Percentiles rank a stretch among this genome's conserved stretches.
Evolutionary conservation across 92 coral and sea anemone genomes (phyloP).

Genomic region (Epizoanthus stellaris): DNA sequence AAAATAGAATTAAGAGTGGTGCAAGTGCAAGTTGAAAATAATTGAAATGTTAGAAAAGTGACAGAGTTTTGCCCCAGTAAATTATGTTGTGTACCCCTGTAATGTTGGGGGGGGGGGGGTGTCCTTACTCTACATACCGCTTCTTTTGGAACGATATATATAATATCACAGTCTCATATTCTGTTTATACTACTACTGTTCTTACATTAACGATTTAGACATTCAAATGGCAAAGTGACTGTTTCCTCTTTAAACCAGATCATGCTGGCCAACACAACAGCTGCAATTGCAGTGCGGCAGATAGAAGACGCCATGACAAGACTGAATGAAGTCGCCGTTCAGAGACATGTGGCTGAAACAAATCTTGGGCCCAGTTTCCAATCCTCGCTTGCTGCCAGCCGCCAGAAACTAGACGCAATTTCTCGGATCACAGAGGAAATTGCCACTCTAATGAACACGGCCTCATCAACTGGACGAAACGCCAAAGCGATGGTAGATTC

Average conservation of each 20-base stretch:
- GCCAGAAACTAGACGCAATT: constrained; percentile 58
- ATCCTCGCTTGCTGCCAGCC: constrained; percentile 57
- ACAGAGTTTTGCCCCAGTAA: no score
- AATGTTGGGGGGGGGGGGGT: no score
- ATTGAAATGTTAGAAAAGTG: no score
- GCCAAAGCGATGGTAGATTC: constrained; percentile 59
- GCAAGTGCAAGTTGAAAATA: no score
- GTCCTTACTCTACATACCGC: no score
- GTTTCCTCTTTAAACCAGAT: constrained; percentile 56
- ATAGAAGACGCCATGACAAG: constrained; percentile 69
- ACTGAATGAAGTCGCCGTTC: constrained; percentile 58
- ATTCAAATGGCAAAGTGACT: no score
- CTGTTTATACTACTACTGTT: no score
- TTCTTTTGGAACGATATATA: no score
- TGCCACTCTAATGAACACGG: constrained; percentile 36
- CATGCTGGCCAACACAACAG: constrained; percentile 80
- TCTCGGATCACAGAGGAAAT: constrained; percentile 43
- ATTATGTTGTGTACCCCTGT: no score
- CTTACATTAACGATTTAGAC: no score
- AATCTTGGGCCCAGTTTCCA: constrained; percentile 72
- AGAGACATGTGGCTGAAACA: constrained; percentile 59
- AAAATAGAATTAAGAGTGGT: no score
- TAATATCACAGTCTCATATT: no score
- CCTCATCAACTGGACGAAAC: constrained; percentile 55
- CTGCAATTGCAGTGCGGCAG: constrained; percentile 71